A percentile compares a stretch with the other conserved stretches of the same genome.
These are phyloP conservation scores for Cuniculus paca DNA, from an alignment of 2,797 vertebrate species.

Conservation along the genomic window DNA sequence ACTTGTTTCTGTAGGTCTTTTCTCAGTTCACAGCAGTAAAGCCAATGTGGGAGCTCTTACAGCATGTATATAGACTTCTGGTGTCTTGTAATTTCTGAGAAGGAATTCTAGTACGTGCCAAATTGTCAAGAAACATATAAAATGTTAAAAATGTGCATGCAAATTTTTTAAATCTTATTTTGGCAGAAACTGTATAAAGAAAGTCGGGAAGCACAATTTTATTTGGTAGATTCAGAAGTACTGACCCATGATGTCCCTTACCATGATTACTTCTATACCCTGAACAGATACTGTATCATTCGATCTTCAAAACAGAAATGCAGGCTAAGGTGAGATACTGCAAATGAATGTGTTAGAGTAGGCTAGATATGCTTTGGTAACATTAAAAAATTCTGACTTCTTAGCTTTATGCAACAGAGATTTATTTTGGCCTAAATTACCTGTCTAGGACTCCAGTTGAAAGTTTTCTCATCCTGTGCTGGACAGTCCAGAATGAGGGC, in stretches of 20 bases:
- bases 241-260: slow-evolving; percentile 97
- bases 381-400: background rate
- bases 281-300: slow-evolving; percentile 94
- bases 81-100: slow-evolving; percentile 40
- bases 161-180: slow-evolving; percentile 53
- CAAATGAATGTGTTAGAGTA: background rate
- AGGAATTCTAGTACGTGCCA: slow-evolving; percentile 31
- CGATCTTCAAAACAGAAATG: slow-evolving; percentile 94
- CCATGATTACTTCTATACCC: slow-evolving; percentile 98
- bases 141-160: background rate
- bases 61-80: background rate
- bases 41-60: background rate
- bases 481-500: background rate
- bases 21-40: background rate
- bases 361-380: background rate
- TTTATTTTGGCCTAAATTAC: slow-evolving; percentile 38
- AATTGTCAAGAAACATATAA: slow-evolving; percentile 29
- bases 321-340: slow-evolving; percentile 92
- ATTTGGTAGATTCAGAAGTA: slow-evolving; percentile 94
- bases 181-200: slow-evolving; percentile 94
- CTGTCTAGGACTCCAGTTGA: background rate
- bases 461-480: background rate
- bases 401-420: background rate
- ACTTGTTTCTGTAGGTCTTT: background rate
- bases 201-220: slow-evolving; percentile 93